Percentiles rank a stretch among this genome's conserved stretches.
These are phyloP conservation scores for Myanophis thanlyinensis DNA, from an alignment of 2,113 vertebrate species.

Conservation along the genomic window DNA sequence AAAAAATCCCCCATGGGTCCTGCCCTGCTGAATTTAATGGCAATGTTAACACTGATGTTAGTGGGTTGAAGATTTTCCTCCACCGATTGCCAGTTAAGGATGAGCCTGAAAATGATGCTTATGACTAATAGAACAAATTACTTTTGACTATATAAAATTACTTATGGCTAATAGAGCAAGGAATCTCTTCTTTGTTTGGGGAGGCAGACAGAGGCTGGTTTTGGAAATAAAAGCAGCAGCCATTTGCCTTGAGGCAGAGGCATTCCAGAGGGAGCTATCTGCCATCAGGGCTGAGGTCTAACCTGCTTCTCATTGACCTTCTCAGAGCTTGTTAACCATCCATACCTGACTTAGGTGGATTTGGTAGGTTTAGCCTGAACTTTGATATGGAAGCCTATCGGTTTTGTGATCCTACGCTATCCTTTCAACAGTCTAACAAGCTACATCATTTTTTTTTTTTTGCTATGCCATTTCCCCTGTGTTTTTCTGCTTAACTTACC, in stretches of 20 bases:
- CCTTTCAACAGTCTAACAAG: background rate
- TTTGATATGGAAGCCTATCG: conserved; percentile 5
- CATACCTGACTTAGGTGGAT: conserved; percentile 13
- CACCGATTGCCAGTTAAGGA: conserved; percentile 44
- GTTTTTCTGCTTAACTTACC: background rate
- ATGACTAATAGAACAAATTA: background rate
- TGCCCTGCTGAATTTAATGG: conserved; percentile 5
- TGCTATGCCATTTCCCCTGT: background rate
- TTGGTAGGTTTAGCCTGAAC: conserved; percentile 3
- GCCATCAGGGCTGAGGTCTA: background rate
- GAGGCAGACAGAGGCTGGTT: background rate
- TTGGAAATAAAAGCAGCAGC: background rate
- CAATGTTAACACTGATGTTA: background rate
- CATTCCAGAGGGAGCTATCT: conserved; percentile 1
- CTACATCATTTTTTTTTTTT: background rate
- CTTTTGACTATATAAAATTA: background rate
- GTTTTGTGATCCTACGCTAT: background rate
- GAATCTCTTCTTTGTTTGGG: background rate
- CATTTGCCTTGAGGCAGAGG: background rate
- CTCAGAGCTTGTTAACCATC: conserved; percentile 8
- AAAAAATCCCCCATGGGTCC: background rate
- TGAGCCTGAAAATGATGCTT: conserved; percentile 24
- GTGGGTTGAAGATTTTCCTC: background rate
- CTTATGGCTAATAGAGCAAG: background rate
- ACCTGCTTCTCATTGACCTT: background rate